Conservation (phyloP, 2,797 vertebrate genomes). For the Pangasius larnaudii region DNA sequence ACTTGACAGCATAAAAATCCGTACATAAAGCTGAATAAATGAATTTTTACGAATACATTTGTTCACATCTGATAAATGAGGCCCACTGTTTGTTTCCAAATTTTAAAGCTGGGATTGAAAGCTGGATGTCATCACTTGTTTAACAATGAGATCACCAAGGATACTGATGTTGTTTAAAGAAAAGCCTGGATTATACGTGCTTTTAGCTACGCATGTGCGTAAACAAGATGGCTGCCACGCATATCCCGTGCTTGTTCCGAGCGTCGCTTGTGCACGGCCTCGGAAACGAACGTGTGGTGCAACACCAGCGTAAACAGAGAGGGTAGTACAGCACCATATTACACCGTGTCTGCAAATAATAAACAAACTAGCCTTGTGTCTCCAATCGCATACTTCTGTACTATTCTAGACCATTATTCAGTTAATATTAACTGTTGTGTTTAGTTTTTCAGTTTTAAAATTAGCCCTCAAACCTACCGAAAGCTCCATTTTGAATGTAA, state of each 20-base stretch:
- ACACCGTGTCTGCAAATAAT: too few species aligned
- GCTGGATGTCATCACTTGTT: background rate
- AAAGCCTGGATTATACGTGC: background rate
- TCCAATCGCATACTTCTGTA: background rate
- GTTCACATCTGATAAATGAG: too few species aligned
- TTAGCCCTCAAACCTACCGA: too few species aligned
- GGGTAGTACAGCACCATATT: background rate
- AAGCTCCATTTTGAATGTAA: background rate
- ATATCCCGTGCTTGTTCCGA: background rate
- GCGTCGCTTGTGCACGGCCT: background rate
- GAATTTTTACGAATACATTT: too few species aligned
- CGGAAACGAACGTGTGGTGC: background rate
- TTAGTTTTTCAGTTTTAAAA: too few species aligned
- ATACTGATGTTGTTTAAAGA: background rate
- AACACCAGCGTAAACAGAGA: background rate
- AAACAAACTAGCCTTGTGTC: too few species aligned
- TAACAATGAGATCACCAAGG: background rate
- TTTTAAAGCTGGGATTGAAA: background rate
- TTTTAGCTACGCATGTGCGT: background rate
- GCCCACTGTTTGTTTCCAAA: too few species aligned
- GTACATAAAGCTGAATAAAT: too few species aligned
- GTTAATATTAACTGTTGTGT: too few species aligned
- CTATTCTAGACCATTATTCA: too few species aligned
- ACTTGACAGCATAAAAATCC: too few species aligned
- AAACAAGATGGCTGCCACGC: background rate